phyloP scores from a whole-genome alignment of 2,113 vertebrate species.

The Poeciliopsis turrubarensis region DNA sequence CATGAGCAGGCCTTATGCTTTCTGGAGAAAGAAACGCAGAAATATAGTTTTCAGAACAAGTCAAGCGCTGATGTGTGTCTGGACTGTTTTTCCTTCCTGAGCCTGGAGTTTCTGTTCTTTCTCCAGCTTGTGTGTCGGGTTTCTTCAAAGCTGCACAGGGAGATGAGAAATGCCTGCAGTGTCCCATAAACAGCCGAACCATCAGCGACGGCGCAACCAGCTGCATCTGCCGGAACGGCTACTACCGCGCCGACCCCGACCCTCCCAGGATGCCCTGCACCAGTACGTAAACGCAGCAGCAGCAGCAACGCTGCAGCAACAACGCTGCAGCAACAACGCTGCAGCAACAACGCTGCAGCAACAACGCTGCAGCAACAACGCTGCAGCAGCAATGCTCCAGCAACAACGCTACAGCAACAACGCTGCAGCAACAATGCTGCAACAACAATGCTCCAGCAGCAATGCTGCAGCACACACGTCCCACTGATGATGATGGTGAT shows the following conservation, averaged over 20 bases:
- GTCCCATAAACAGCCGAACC: conserved; percentile 92
- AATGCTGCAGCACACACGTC: too few species aligned
- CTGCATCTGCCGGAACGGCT: conserved; percentile 88
- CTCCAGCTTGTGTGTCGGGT: conserved; percentile 87
- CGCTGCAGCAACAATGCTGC: too few species aligned
- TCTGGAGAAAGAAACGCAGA: neutral
- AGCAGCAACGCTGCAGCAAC: too few species aligned
- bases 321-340: neutral
- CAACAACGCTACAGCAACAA: too few species aligned
- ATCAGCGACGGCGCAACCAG: conserved; percentile 88
- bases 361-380: too few species aligned
- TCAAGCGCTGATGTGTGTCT: neutral
- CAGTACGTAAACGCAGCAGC: conserved; percentile 78
- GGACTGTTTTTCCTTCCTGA: neutral
- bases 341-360: too few species aligned
- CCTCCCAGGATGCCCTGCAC: conserved; percentile 92
- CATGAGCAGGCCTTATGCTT: conserved; percentile 4
- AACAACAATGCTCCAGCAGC: too few species aligned
- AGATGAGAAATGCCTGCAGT: conserved; percentile 87
- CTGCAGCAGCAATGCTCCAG: too few species aligned
- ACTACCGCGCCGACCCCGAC: conserved; percentile 89
- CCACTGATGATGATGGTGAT: too few species aligned
- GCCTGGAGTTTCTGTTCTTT: neutral
- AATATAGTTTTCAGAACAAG: neutral
- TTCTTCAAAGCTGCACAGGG: conserved; percentile 93